These are phyloP conservation scores for Endomychus coccineus DNA, from an alignment of 2,888 invertebrate species.

Conservation along the genomic window DNA sequence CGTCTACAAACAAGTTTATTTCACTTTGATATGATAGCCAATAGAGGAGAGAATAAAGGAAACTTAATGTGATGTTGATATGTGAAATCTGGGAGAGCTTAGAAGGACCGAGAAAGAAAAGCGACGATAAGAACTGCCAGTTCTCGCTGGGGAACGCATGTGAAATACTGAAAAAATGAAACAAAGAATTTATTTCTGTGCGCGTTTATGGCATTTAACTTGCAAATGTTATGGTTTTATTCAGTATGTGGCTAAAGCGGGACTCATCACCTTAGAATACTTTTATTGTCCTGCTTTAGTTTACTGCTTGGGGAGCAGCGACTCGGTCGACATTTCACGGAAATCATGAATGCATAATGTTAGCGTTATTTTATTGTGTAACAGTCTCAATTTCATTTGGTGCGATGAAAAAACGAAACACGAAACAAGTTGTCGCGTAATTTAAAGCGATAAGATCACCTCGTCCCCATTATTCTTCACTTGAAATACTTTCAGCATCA, in stretches of 20 bases:
- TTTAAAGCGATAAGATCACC: no score
- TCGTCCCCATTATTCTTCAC: no score
- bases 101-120: slow-evolving; percentile 22
- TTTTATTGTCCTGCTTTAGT: slow-evolving; percentile 39
- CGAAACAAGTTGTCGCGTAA: no score
- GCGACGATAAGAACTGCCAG: slow-evolving; percentile 24
- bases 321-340: slow-evolving; percentile 8
- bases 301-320: slow-evolving; percentile 30
- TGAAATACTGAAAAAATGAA: slow-evolving; percentile 32
- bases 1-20: slow-evolving; percentile 17
- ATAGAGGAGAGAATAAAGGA: slow-evolving; percentile 15
- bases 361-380: slow-evolving; percentile 7
- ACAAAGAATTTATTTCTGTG: slow-evolving; percentile 42
- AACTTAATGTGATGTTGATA: slow-evolving; percentile 35
- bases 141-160: slow-evolving; percentile 14
- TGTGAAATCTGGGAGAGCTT: slow-evolving; percentile 32
- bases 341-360: slow-evolving; percentile 15
- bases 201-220: slow-evolving; percentile 46
- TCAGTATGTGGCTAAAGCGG: slow-evolving; percentile 41
- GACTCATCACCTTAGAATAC: slow-evolving; percentile 47
- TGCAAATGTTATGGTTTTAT: slow-evolving; percentile 47
- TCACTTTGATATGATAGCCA: slow-evolving; percentile 16
- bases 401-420: no score
- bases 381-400: slow-evolving; percentile 6
- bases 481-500: no score